Percentiles rank a stretch among this genome's conserved stretches.
Evolutionary conservation across 2,888 invertebrate genomes (phyloP).

Genomic region (Deladenus siricidicola): DNA sequence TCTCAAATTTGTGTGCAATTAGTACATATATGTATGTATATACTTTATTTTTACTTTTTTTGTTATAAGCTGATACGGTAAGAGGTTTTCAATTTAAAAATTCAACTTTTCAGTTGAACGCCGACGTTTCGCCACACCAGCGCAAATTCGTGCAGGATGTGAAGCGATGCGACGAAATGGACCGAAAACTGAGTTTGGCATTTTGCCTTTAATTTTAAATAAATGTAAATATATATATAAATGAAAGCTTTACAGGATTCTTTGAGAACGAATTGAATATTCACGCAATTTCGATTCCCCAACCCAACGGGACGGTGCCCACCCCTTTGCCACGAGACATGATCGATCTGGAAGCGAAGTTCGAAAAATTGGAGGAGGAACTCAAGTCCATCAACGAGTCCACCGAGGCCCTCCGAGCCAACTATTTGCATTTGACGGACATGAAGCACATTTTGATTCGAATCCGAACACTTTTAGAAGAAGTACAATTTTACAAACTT

Average conservation of each 20-base stretch:
- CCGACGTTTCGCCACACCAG: slow-evolving; percentile 41
- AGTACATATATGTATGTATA: neutral
- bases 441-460: neutral
- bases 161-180: slow-evolving; percentile 48
- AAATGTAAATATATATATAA: no score
- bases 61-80: no score
- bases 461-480: slow-evolving; percentile 1
- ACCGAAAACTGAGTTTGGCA: slow-evolving; percentile 45
- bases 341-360: slow-evolving; percentile 6
- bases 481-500: no score
- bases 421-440: slow-evolving; percentile 3
- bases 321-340: neutral
- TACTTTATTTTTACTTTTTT: no score
- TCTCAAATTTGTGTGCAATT: neutral
- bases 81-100: no score
- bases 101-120: slow-evolving; percentile 46
- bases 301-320: neutral
- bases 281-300: neutral
- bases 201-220: no score
- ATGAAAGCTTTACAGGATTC: neutral
- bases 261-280: neutral
- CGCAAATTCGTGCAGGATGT: slow-evolving; percentile 48
- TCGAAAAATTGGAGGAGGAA: slow-evolving; percentile 4
- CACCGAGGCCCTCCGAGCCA: neutral
- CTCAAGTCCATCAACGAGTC: neutral